Evolutionary conservation across 1,140 invertebrate genomes (phyloP).

Genomic region (Laupala kohalensis): DNA sequence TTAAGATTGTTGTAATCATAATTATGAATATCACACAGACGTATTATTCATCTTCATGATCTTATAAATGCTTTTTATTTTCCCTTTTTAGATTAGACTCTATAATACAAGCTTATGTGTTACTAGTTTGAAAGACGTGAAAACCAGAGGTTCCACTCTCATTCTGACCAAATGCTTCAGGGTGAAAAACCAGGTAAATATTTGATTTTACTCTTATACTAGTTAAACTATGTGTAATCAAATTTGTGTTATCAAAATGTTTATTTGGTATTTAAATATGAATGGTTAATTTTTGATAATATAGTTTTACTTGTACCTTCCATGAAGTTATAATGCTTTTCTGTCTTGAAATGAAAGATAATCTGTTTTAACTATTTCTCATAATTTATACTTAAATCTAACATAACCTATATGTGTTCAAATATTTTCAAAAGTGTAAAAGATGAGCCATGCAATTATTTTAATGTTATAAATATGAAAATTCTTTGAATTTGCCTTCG

Average conservation of each 20-base stretch:
- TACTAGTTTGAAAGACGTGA: constrained; percentile 63
- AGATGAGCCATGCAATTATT: neutral
- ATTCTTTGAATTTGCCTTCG: constrained; percentile 15
- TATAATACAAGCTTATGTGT: constrained; percentile 57
- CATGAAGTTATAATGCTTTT: neutral
- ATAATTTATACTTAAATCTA: neutral
- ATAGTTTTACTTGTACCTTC: too few relatives aligned
- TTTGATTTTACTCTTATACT: too few relatives aligned
- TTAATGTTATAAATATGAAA: neutral
- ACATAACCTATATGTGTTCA: neutral
- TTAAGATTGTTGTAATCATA: too few relatives aligned
- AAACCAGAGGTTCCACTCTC: constrained; percentile 59
- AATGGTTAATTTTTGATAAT: too few relatives aligned
- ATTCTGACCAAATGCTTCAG: constrained; percentile 53
- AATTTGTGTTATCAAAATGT: too few relatives aligned
- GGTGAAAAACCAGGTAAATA: constrained; percentile 50
- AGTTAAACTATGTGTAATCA: too few relatives aligned
- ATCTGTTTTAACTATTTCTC: neutral
- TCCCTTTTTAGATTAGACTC: constrained; percentile 45
- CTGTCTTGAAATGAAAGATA: neutral
- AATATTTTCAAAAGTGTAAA: neutral
- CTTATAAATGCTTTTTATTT: constrained; percentile 6
- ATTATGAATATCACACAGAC: too few relatives aligned
- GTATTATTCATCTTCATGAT: neutral
- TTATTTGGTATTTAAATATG: too few relatives aligned